Evolutionary conservation across 2,888 invertebrate genomes (phyloP), one percentile per base, ranked within the genome.

Genomic region (Tenthredo notha): DNA sequence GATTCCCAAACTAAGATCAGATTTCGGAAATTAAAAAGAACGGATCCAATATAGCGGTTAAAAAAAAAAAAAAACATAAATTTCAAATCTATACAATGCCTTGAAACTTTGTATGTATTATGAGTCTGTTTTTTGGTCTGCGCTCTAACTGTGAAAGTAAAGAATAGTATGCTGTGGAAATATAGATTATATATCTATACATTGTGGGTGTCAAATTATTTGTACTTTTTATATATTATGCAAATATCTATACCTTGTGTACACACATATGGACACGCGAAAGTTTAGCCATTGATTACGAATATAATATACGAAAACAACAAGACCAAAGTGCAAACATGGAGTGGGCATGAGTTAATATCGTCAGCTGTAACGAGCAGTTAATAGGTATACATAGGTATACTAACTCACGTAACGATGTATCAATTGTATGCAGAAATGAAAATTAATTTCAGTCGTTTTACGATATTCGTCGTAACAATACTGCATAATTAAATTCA

Each of bases 301-400:
- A 6, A 15, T 40, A 37, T 33, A 37, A 25, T 15, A 21, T 12
- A 21, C 10, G 37, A 74, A 74, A 9, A 74, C 72, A 74, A 21
- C 43, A 21, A 21, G 43, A 43, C 72, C 43, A 9, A 40, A 72
- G 21, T 72, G 12, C 15, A 72, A 72, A 43, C 40, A 72, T 72
- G 0, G 40, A 10, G 4, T n/a, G 37, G 21, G 40, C 21, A 29
- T 40, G 43, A 72, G 21, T 72, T 72, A 40, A 65, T 37, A 40
- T 72, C 40, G n/a, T n/a, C 72, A 72, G 72, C 43, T 72, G 72
- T 40, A 29, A 12, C 43, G 43, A 72, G 21, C 43, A n/a, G 37
- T 37, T 7, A 37, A 37, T 37, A 37, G 37, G 37, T 37, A 37
- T 37, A 37, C 37, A 37, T 37, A 37, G 37, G 37, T 37, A 37